Evolutionary conservation across 2,113 vertebrate genomes (phyloP).

Genomic region (Anoura caudifer): DNA sequence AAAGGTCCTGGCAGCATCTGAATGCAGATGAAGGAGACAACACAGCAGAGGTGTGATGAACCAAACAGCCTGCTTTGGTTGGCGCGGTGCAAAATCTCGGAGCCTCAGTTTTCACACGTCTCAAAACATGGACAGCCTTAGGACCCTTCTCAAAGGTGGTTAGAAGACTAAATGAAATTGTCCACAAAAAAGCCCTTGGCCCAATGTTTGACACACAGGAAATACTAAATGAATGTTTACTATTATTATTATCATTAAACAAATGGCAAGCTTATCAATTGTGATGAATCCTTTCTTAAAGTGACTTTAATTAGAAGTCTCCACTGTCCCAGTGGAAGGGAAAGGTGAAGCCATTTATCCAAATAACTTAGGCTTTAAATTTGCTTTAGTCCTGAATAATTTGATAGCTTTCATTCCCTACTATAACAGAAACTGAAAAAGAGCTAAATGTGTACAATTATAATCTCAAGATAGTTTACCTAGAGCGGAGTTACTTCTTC

Average conservation of each 20-base stretch:
- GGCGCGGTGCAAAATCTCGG: neutral
- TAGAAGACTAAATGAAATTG: neutral
- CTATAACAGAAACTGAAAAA: neutral
- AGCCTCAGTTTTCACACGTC: neutral
- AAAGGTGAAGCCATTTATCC: neutral
- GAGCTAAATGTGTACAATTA: neutral
- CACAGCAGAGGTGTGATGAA: neutral
- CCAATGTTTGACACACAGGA: neutral
- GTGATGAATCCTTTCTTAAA: neutral
- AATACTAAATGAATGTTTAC: neutral
- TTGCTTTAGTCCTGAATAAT: neutral
- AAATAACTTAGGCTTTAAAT: neutral
- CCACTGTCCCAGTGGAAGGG: neutral
- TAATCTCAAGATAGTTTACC: conserved; percentile 33
- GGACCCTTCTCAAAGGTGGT: neutral
- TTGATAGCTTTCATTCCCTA: neutral
- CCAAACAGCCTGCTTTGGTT: neutral
- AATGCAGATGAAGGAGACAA: neutral
- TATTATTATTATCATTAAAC: neutral
- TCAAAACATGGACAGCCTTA: neutral
- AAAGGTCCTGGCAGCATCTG: neutral
- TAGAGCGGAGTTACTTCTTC: conserved; percentile 29
- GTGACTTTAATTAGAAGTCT: neutral
- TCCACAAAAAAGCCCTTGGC: neutral
- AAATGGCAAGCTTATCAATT: neutral